Evolutionary conservation across 2,797 vertebrate species (phyloP), one percentile per base, ranked within the genome.

Genomic region (Pipistrellus pipistrellus): DNA sequence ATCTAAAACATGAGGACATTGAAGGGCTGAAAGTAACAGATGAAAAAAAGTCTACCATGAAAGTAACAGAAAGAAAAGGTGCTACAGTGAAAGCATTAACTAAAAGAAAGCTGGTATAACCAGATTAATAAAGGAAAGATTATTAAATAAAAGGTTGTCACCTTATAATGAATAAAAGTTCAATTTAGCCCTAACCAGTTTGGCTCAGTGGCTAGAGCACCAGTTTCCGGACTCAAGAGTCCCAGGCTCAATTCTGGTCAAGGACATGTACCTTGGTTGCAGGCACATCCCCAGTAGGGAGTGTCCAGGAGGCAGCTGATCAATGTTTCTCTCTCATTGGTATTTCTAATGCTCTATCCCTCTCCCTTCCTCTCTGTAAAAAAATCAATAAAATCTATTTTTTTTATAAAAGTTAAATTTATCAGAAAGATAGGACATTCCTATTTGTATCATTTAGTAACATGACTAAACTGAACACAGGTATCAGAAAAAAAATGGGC

Each of bases 401-500:
- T 38, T 35, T 53, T 18, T 44, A 44, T 44, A 53, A 53, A 93
- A 51, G 41, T 78, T 69, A 41, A 77, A 20, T 76, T 88, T 5
- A 35, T 17, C 8, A n/a, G 38, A 55, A 91, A 88, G 6, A 76
- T 32, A 64, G 0, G 12, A 73, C 20, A 66, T 73, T 90, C 25
- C 48, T 72, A 17, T 72, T 55, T 80, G 32, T 57, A 91, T 27
- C 4, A 69, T 4, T 78, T 66, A 77, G 41, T 48, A 57, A 48
- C 32, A 90, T 25, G 20, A 68, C 30, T 80, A 62, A 78, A 90
- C 73, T 66, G 13, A 73, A 81, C 41, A 85, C 17, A 76, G 55
- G 2, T 57, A 71, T 85, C 14, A 64, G 41, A 38, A 77, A 81
- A 94, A 94, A 88, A 53, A 80, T 85, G 46, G 14, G 44, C 41